Conservation (phyloP, 2,888 invertebrate genomes). For the Chrysomela aeneicollis region DNA sequence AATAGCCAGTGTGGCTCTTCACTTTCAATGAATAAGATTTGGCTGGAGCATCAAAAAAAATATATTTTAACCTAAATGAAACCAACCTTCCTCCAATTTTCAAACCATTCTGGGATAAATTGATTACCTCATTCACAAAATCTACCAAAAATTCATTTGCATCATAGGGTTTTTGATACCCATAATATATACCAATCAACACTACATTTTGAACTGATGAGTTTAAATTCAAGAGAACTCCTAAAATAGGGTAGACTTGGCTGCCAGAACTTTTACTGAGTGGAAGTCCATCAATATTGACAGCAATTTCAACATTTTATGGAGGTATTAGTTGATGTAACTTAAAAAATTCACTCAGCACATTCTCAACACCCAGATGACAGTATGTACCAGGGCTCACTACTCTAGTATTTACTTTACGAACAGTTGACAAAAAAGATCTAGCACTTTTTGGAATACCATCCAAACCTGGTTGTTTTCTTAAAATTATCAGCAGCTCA, state of each 20-base stretch:
- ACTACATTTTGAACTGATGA: constrained; percentile 5
- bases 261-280: too few relatives aligned
- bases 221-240: background rate
- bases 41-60: too few relatives aligned
- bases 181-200: constrained; percentile 3
- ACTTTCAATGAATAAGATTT: too few relatives aligned
- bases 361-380: constrained; percentile 6
- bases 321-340: constrained; percentile 5
- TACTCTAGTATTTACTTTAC: background rate
- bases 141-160: background rate
- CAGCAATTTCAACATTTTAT: constrained; percentile 6
- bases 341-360: constrained; percentile 7
- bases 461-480: constrained; percentile 3
- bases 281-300: constrained; percentile 9
- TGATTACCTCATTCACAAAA: background rate
- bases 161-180: constrained; percentile 9
- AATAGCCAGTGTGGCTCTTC: too few relatives aligned
- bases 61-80: too few relatives aligned
- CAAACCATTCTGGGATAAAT: background rate
- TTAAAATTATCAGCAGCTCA: background rate
- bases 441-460: constrained; percentile 1
- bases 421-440: background rate
- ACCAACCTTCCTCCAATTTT: background rate
- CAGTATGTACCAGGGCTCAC: background rate
- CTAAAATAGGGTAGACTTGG: background rate